Evolutionary conservation across 2,888 invertebrate species (phyloP).

Genomic region (Rugalucina vietnamica): DNA sequence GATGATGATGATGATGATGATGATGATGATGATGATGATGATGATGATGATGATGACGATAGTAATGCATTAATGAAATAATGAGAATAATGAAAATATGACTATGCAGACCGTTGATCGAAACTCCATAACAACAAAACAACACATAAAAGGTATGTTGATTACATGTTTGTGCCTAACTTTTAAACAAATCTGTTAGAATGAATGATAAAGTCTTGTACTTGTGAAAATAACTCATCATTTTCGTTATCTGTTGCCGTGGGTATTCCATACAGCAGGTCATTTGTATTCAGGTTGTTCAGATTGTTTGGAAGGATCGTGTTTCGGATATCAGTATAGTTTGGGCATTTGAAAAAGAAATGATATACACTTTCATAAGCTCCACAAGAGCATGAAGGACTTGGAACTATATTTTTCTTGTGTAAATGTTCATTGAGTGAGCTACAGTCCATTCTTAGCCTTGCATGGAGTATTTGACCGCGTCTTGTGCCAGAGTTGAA

Average conservation of each 20-base stretch:
- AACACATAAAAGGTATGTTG: too few species aligned
- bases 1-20: too few species aligned
- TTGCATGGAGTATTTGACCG: not conserved
- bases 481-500: not conserved
- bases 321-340: not conserved
- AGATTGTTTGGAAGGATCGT: not conserved
- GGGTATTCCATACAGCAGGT: not conserved
- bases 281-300: not conserved
- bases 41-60: too few species aligned
- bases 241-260: not conserved
- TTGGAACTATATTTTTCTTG: not conserved
- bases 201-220: not conserved
- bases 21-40: too few species aligned
- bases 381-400: not conserved
- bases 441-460: not conserved
- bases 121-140: too few species aligned
- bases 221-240: not conserved
- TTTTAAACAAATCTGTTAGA: too few species aligned
- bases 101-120: too few species aligned
- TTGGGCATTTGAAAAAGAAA: not conserved
- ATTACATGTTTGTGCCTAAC: too few species aligned
- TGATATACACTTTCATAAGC: not conserved
- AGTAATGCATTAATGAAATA: too few species aligned
- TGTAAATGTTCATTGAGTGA: not conserved
- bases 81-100: too few species aligned